A percentile compares a stretch with the other conserved stretches of the same genome.
Conservation (phyloP, 2,797 vertebrate genomes). For the Microctenopoma lineatum region DNA sequence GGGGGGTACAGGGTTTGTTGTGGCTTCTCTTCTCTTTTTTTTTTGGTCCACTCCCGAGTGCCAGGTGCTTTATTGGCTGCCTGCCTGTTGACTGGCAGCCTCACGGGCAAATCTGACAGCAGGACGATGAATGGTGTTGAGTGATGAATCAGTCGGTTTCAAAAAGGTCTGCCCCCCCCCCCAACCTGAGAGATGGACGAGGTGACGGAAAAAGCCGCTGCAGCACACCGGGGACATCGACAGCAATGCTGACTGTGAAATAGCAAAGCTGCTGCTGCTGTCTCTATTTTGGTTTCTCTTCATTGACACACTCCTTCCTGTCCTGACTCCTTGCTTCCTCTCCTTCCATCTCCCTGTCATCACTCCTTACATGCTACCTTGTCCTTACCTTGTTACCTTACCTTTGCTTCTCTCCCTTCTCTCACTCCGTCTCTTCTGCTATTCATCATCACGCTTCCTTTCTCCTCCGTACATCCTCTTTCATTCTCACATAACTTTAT, state of each 20-base stretch:
- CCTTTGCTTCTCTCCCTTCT: neutral
- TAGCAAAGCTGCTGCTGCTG: constrained; percentile 12
- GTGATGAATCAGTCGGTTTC: constrained; percentile 55
- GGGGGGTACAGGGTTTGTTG: neutral
- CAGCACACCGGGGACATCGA: neutral
- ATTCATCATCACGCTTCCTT: neutral
- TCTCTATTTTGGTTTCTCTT: constrained; percentile 38
- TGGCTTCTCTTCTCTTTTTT: neutral
- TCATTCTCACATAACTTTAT: too few relatives aligned
- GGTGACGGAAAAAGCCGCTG: neutral
- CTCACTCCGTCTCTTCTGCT: neutral
- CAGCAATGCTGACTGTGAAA: constrained; percentile 18
- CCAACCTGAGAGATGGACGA: constrained; percentile 37
- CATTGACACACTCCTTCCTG: neutral
- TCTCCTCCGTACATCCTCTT: neutral
- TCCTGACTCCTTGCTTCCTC: neutral
- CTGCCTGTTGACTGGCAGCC: constrained; percentile 52
- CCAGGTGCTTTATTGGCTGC: constrained; percentile 48
- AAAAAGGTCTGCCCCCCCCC: constrained; percentile 11
- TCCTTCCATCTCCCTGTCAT: neutral
- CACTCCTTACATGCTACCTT: neutral
- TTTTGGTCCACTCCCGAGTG: neutral
- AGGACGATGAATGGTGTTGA: constrained; percentile 46
- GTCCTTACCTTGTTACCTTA: neutral
- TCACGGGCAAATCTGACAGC: constrained; percentile 55